Base-by-base conservation (phyloP, 2,797 vertebrate species). In the Mus spretus region DNA sequence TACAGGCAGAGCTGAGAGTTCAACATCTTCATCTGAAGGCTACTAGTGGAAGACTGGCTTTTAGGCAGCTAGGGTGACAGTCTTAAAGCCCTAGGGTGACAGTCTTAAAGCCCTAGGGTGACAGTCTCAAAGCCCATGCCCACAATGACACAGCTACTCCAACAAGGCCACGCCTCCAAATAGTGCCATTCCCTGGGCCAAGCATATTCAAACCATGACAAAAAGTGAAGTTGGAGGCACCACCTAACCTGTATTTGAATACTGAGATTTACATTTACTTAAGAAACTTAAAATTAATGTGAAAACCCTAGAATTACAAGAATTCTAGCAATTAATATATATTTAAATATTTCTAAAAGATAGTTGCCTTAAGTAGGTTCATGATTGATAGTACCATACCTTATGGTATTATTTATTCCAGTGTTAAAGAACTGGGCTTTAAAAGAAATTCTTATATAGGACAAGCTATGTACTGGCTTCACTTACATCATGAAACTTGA, bases 401-500 rank as follows among this genome's bases (percentile, higher is more conserved):
- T 85, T 79, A 50, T 37, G 50, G 92, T 47, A n/a, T 22, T 83
- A 67, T 89, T 91, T 94, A 89, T 78, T 79, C 31, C 28, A 63
- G 22, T 67, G 50, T 70, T 63, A 97, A 92, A 95, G 15, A 97
- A 87, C 12, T 40, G 24, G 6, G 17, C 12, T 89, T 92, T 93
- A 63, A 92, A 94, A 83, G 50, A 63, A 84, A 89, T 67, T 92
- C 19, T 85, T 85, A 70, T 7, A 53, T 57, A 89, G 92, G 47
- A 91, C 20, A 87, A 87, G 82, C n/a, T 53, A 26, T 91, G 50
- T 53, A 55, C 65, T 83, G 2, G 74, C 89, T 95, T 96, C 2
- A 84, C 34, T 91, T 78, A 17, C 55, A 53, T 34, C 78, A 1
- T 93, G 82, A 90, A 91, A 78, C 57, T 17, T 93, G 47, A 93